Evolutionary conservation across 2,113 vertebrate species (phyloP).

Genomic region (Notiomystis cincta): DNA sequence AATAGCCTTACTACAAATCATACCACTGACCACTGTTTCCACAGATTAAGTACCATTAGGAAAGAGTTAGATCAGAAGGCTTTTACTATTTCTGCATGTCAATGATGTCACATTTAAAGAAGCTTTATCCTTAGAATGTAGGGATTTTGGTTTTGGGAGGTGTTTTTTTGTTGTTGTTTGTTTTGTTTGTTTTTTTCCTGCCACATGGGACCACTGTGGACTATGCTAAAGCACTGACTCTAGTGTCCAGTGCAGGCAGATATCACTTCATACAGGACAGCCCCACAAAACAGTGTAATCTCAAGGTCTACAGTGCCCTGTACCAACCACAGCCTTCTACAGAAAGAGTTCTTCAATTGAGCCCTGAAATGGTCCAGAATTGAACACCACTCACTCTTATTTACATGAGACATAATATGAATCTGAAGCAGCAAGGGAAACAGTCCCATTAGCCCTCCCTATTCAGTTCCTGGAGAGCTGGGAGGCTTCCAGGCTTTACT

Average conservation of each 20-base stretch:
- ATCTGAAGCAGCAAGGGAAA: not conserved
- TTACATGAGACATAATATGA: not conserved
- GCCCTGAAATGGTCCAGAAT: not conserved
- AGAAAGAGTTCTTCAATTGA: not conserved
- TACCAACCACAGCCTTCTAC: not conserved
- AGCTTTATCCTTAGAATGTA: not conserved
- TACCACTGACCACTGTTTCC: not conserved
- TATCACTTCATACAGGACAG: not conserved
- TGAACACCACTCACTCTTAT: not conserved
- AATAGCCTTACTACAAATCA: not conserved
- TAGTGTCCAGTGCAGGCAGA: not conserved
- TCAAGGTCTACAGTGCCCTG: not conserved
- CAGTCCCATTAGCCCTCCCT: not conserved
- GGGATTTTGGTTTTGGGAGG: not conserved
- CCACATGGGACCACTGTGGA: fast-evolving
- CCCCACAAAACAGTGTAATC: not conserved
- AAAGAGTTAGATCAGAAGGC: not conserved
- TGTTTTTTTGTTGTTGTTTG: too few species aligned
- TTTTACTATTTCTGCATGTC: not conserved
- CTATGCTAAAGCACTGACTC: not conserved
- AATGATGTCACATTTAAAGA: not conserved
- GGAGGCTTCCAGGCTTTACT: not conserved
- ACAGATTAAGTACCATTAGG: not conserved
- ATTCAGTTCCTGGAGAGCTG: not conserved
- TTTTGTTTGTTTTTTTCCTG: not conserved